Evolutionary conservation across 2,113 vertebrate species (phyloP).

Genomic region (Phyllostomus discolor): DNA sequence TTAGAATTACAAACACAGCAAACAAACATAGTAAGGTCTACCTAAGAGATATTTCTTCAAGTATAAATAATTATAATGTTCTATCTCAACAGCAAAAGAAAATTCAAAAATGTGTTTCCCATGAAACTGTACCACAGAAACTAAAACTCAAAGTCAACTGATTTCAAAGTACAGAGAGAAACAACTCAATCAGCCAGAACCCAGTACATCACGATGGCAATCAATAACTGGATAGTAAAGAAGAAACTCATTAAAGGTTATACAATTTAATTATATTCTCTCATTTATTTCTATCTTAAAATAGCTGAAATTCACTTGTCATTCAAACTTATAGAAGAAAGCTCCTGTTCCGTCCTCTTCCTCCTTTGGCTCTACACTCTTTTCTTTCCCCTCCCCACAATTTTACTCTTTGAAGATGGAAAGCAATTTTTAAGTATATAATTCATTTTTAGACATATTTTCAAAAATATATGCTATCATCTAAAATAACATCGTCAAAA

Average conservation of each 20-base stretch:
- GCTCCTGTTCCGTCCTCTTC: neutral
- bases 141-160: slow-evolving; percentile 34
- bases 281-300: neutral
- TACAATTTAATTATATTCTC: slow-evolving; percentile 9
- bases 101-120: neutral
- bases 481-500: slow-evolving; percentile 40
- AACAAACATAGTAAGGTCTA: slow-evolving; percentile 21
- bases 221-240: neutral
- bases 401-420: slow-evolving; percentile 12
- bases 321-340: slow-evolving; percentile 7
- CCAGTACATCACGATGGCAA: neutral
- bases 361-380: neutral
- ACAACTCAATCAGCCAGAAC: slow-evolving; percentile 4
- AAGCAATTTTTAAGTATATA: slow-evolving; percentile 49
- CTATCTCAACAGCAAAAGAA: neutral
- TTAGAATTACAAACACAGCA: slow-evolving; percentile 42
- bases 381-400: neutral
- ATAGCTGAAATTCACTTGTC: neutral
- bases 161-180: slow-evolving; percentile 52
- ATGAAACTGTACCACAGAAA: neutral
- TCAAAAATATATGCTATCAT: slow-evolving; percentile 7
- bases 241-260: slow-evolving; percentile 13
- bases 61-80: neutral
- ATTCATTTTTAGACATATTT: slow-evolving; percentile 43
- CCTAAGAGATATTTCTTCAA: neutral